Evolutionary conservation across 2,888 invertebrate genomes (phyloP), one percentile per base, ranked within the genome.

Genomic region (Drosophila paramelanica): DNA sequence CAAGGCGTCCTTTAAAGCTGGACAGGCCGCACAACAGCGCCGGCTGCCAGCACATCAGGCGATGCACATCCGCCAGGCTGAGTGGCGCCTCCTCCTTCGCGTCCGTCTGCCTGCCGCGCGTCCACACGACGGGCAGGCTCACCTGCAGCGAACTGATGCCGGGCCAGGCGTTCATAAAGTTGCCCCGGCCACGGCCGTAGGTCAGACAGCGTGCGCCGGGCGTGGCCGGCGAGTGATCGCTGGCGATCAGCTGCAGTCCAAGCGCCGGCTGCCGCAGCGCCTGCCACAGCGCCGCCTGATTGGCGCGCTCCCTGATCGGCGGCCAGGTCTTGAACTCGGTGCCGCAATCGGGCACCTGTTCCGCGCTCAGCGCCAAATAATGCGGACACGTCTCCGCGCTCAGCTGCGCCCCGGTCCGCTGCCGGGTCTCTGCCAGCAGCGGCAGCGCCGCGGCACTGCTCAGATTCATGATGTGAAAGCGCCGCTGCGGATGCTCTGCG

Each of bases 381-480:
- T 96, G 96, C 77, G 95, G 95, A 88, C 96, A 96, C 1, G 96
- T 96, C 91, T 96, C 96, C 0, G 94, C 95, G 0, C 95, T 95
- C 64, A 96, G 92, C 0, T 93, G 94, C 0, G 93, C 93, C 5
- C 94, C 94, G 85, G 49, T 13, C 1, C 39, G 41, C 1, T 88
- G 91, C 25, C 82, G 87, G 49, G 85, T 94, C 51, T 93, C 90
- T 39, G 92, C 91, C 50, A 96, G 91, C n/a, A 95, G 76, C 0
- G 94, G 93, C 25, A 96, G 91, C 1, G 94, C 94, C 8, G 93
- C 93, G 0, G 94, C 93, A 1, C 95, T 93, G 47, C 96, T 96
- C 8, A 96, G 93, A 88, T 96, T 96, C 1, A 96, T 94, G 39
- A 95, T 94, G 89, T 96, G 96, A 39, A 95, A 94, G 60, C 94